Evolutionary conservation across 2,888 invertebrate species (phyloP).

Genomic region (Thera obeliscata): DNA sequence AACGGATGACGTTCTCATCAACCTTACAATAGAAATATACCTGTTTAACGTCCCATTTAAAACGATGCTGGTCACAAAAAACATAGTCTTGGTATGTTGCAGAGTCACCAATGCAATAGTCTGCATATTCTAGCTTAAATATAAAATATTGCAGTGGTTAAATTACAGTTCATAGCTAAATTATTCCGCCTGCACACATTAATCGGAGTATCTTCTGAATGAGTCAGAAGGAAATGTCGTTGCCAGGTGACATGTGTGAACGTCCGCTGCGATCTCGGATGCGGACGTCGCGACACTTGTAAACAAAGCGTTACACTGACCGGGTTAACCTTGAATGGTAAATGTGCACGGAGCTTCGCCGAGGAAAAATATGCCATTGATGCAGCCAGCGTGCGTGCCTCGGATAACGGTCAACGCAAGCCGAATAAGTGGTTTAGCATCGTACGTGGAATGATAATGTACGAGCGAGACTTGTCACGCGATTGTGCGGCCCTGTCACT

Average conservation of each 20-base stretch:
- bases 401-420: slow-evolving; percentile 78
- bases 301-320: slow-evolving; percentile 80
- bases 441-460: slow-evolving; percentile 81
- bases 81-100: background rate
- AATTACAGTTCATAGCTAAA: slow-evolving; percentile 34
- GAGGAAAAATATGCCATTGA: slow-evolving; percentile 83
- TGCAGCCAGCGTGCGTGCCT: slow-evolving; percentile 79
- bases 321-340: slow-evolving; percentile 83
- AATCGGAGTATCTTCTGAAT: slow-evolving; percentile 18
- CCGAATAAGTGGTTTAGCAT: slow-evolving; percentile 82
- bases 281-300: slow-evolving; percentile 58
- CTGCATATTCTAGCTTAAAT: slow-evolving; percentile 14
- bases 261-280: slow-evolving; percentile 53
- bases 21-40: slow-evolving; percentile 19
- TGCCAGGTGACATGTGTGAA: slow-evolving; percentile 50
- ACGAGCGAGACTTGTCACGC: slow-evolving; percentile 72
- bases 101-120: slow-evolving; percentile 10
- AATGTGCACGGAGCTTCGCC: slow-evolving; percentile 79
- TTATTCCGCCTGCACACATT: slow-evolving; percentile 17
- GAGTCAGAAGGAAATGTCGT: slow-evolving; percentile 43
- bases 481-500: slow-evolving; percentile 65
- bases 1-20: slow-evolving; percentile 51
- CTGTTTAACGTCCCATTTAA: slow-evolving; percentile 13
- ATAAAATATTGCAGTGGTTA: slow-evolving; percentile 27
- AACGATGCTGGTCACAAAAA: slow-evolving; percentile 12